Conservation (phyloP, 2,113 vertebrate species). For the Odobenus rosmarus region DNA sequence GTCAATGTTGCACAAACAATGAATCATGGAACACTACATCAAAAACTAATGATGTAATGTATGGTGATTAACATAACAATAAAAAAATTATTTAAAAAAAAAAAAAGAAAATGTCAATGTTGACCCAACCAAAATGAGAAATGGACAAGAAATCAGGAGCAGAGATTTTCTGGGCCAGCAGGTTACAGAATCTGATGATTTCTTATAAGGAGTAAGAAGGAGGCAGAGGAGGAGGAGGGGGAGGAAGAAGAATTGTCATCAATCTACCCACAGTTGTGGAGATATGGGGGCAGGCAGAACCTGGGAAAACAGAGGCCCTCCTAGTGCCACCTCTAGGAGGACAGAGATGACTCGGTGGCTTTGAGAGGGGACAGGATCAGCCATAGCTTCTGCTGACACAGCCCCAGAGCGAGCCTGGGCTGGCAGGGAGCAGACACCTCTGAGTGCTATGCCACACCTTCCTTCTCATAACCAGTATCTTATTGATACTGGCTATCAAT, state of each 20-base stretch:
- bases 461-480: not conserved
- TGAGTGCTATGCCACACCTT: accelerated
- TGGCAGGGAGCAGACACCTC: not conserved
- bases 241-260: not conserved
- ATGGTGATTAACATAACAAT: no score
- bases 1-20: accelerated
- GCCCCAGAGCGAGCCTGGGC: not conserved
- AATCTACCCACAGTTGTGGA: not conserved
- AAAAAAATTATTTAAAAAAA: no score
- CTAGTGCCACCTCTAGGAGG: not conserved
- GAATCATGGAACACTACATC: no score
- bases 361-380: not conserved
- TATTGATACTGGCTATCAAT: not conserved
- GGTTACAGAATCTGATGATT: not conserved
- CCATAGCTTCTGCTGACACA: not conserved
- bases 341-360: not conserved
- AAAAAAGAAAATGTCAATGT: accelerated
- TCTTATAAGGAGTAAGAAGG: not conserved
- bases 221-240: not conserved
- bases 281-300: not conserved
- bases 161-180: not conserved
- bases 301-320: not conserved
- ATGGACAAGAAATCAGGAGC: not conserved
- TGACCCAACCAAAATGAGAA: not conserved
- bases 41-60: no score